Base-by-base conservation (phyloP, 2,113 vertebrate genomes). In the Synodontis membranacea region DNA sequence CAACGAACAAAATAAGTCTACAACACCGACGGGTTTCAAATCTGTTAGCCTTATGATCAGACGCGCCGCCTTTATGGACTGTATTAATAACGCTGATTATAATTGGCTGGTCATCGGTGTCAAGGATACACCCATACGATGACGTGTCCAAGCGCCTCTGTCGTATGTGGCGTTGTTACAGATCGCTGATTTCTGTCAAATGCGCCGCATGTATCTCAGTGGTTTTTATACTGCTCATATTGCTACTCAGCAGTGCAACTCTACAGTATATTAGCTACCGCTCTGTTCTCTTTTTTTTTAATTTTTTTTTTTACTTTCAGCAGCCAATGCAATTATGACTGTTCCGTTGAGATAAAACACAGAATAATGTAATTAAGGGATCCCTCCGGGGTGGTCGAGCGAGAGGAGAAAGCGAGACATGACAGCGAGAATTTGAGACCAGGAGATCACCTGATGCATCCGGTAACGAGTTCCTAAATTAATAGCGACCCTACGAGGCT, bases 301-400 rank as follows among this genome's bases (percentile, higher is more conserved):
- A 31, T 48, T 56, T 28, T 54, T 81, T 76, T 58, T 58, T 68
- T 79, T 83, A 42, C 31, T 79, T 83, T 34, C 31, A 56, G 84
- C 80, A 80, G 79, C 42, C 79, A 78, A 87, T 83, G 64, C 56
- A 87, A 85, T 85, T 87, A 90, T 80, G 80, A 37, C 37, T 70
- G 68, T 79, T 90, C 58, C 78, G 66, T 80, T 83, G 80, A 90
- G 87, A 87, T 88, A 82, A 88, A 87, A 86, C 80, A 74, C 75
- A 74, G 85, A 87, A 70, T 86, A 80, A 87, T 82, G 84, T 86
- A 83, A 87, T 90, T 83, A 90, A 85, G 60, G 66, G n/a, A 64
- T 83, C 87, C 83, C 89, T 88, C 50, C 48, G 75, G 86, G 31
- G 68, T 75, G 80, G 50, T 31, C 78, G 37, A 58, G 84, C 11